Evolutionary conservation across 2,113 vertebrate genomes (phyloP).

Genomic region (Garra rufa): DNA sequence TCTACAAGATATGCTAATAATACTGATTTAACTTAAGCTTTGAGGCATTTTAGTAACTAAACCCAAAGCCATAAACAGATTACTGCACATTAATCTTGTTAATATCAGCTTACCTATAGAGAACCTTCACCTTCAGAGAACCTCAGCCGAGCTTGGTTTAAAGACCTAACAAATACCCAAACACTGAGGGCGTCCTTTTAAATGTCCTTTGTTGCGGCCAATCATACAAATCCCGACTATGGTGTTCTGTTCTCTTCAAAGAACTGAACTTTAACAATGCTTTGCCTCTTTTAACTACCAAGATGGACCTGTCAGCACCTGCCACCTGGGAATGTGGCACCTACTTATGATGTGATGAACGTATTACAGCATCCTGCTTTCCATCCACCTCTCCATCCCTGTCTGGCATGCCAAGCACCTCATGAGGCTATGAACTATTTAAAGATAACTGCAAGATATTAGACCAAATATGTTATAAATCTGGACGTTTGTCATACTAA

Average conservation of each 20-base stretch:
- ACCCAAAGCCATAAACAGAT: too few species aligned
- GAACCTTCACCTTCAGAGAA: neutral
- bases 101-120: conserved; percentile 29
- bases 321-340: conserved; percentile 79
- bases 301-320: conserved; percentile 76
- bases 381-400: conserved; percentile 41
- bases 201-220: neutral
- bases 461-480: conserved; percentile 30
- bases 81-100: neutral
- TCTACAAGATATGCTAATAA: neutral
- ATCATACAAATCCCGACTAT: conserved; percentile 14
- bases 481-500: conserved; percentile 12
- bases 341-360: conserved; percentile 70
- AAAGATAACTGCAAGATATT: conserved; percentile 35
- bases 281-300: conserved; percentile 68
- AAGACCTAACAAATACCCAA: neutral
- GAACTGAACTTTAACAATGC: conserved; percentile 65
- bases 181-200: neutral
- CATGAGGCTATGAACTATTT: conserved; percentile 19
- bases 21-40: neutral
- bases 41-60: neutral
- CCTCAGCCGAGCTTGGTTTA: conserved; percentile 15
- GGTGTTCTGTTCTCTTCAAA: conserved; percentile 35
- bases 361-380: conserved; percentile 57
- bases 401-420: conserved; percentile 52